phyloP scores from a whole-genome alignment of 2,888 invertebrate species.

The Lycocerus yunnanus region DNA sequence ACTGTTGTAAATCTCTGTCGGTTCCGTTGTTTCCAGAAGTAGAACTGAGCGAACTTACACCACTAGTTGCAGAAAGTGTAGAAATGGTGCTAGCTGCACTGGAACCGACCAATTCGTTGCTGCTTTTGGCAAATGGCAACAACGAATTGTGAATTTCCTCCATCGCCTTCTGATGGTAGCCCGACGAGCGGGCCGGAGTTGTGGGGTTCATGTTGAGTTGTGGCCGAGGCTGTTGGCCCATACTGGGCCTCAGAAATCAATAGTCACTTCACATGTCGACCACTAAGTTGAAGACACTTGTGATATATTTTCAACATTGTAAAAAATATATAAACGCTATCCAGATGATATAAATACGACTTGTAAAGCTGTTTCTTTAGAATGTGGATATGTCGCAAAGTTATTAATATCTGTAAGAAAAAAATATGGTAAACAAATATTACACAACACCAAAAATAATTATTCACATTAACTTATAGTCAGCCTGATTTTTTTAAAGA shows the following conservation, averaged over 20 bases:
- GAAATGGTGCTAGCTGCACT: conserved; percentile 78
- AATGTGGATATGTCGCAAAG: neutral
- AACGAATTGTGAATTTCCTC: conserved; percentile 84
- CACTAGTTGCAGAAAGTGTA: conserved; percentile 65
- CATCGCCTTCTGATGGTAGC: conserved; percentile 86
- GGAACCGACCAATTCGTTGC: conserved; percentile 67
- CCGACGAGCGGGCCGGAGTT: conserved; percentile 63
- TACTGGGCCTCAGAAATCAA: conserved; percentile 52
- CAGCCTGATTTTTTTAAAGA: no score
- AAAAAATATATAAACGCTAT: neutral
- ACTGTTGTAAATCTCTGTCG: conserved; percentile 65
- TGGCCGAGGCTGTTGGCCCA: conserved; percentile 58
- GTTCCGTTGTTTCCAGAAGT: conserved; percentile 58
- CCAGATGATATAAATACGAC: neutral
- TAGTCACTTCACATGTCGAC: conserved; percentile 26
- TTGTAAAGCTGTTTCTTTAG: neutral
- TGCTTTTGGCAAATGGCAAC: conserved; percentile 77
- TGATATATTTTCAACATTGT: conserved; percentile 14
- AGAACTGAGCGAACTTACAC: conserved; percentile 64
- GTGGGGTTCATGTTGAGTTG: conserved; percentile 66
- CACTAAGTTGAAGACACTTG: conserved; percentile 21
- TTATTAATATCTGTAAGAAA: neutral
- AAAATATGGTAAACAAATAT: neutral
- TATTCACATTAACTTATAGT: neutral
- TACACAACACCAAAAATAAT: neutral